Percentiles rank a stretch among this genome's conserved stretches.
Conservation (phyloP, 2,113 vertebrate species). For the Zingel zingel region DNA sequence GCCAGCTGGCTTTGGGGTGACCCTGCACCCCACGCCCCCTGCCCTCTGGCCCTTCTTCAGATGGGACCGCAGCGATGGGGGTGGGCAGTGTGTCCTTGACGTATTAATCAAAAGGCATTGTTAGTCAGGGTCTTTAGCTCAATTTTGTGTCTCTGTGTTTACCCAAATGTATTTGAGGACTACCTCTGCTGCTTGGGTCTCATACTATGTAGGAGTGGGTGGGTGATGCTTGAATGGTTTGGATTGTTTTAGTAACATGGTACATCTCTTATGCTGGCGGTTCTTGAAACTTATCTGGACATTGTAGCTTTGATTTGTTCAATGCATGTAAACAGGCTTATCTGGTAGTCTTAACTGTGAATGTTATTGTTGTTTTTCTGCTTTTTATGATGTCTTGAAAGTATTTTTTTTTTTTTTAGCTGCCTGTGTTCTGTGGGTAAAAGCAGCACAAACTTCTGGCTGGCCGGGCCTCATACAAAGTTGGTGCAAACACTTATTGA, state of each 20-base stretch:
- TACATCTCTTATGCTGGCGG: conserved; percentile 68
- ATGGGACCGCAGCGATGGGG: conserved; percentile 56
- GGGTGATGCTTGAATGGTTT: conserved; percentile 53
- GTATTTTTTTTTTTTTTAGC: conserved; percentile 37
- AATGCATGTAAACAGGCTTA: conserved; percentile 75
- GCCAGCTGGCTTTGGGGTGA: conserved; percentile 82
- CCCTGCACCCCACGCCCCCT: conserved; percentile 74
- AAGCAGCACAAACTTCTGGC: conserved; percentile 80
- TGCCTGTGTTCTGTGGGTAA: conserved; percentile 73
- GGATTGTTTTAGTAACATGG: conserved; percentile 46
- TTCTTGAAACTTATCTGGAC: conserved; percentile 62
- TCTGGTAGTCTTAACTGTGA: conserved; percentile 83
- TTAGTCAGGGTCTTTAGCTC: conserved; percentile 70
- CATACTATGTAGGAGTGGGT: conserved; percentile 47
- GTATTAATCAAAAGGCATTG: conserved; percentile 81
- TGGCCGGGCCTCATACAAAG: conserved; percentile 91
- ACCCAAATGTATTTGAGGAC: conserved; percentile 74
- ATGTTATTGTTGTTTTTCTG: conserved; percentile 73
- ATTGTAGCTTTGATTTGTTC: conserved; percentile 71
- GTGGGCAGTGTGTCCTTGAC: conserved; percentile 71
- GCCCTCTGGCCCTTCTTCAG: conserved; percentile 81
- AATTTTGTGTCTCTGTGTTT: conserved; percentile 66
- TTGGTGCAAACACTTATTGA: conserved; percentile 97
- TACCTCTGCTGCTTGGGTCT: conserved; percentile 69
- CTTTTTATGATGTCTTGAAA: conserved; percentile 47